Base-by-base conservation (phyloP, 2,888 invertebrate genomes). In the Chymomyza amoena region DNA sequence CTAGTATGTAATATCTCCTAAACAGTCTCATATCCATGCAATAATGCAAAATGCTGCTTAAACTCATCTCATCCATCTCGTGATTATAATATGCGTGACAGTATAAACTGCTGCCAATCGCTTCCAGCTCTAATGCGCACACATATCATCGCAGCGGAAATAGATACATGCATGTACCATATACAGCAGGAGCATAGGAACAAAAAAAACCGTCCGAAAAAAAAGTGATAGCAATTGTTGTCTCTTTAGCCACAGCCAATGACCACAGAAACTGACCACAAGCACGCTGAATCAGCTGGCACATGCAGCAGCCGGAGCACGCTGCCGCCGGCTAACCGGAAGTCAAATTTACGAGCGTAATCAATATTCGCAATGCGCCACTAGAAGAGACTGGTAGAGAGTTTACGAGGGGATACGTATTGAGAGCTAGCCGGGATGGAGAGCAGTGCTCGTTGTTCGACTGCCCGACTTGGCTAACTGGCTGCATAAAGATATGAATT, bases 271-370 rank as follows among this genome's bases (percentile, higher is more conserved):
- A 51, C 18, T 4, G 54, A 54, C 25, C 45, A 62, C 62, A 18
- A 51, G 25, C 25, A 61, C 61, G 62, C 62, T 62, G 62, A 45
- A 20, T 51, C 62, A 45, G 62, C 50, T 62, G 20, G 45, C 16
- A 10, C 50, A 25, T 62, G 18, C 16, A 20, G n/a, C 25, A 51
- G 51, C 16, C 13, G n/a, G 15, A 51, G 51, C 45, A 50, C 9
- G 15, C 16, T 18, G 54, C 54, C 20, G 54, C 25, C 57, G 28
- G 54, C 54, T 25, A 61, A n/a, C 66, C 66, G 66, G 66, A 66
- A 66, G 61, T 66, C 45, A 61, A 66, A 66, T 66, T 66, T 66
- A 66, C 61, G 66, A 66, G 61, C 39, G 66, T 61, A 66, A 66
- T 66, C 66, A 66, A 66, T 66, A 66, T 66, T 61, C 66, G 61